A percentile compares a stretch with the other conserved stretches of the same genome.
Evolutionary conservation across 2,888 invertebrate genomes (phyloP).

Genomic region (Hemaris fuciformis): DNA sequence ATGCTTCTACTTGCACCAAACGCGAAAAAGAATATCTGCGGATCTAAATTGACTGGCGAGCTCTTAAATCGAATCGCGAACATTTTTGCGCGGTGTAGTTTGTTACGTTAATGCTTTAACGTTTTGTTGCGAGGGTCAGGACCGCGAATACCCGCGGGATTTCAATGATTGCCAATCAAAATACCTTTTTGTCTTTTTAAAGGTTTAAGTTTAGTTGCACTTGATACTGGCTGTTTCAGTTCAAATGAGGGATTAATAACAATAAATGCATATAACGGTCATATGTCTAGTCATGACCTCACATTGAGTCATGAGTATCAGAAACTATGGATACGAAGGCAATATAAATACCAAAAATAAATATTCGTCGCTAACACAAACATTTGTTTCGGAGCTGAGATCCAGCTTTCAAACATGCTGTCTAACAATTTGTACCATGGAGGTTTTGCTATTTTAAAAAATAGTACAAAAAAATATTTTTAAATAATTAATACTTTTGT

Average conservation of each 20-base stretch:
- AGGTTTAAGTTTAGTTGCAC: not conserved
- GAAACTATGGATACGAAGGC: too few species aligned
- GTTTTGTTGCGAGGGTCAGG: slow-evolving; percentile 1
- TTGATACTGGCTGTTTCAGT: not conserved
- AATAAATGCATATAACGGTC: too few species aligned
- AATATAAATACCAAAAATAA: too few species aligned
- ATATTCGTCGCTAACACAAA: too few species aligned
- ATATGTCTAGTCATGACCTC: too few species aligned
- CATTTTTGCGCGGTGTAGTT: slow-evolving; percentile 37
- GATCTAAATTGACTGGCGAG: slow-evolving; percentile 46
- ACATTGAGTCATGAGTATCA: too few species aligned
- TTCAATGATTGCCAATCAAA: slow-evolving; percentile 32
- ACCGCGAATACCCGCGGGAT: slow-evolving; percentile 29
- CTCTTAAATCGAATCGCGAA: slow-evolving; percentile 40
- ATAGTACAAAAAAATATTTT: too few species aligned
- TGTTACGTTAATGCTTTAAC: slow-evolving; percentile 39
- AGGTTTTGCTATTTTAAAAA: too few species aligned
- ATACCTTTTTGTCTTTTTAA: not conserved
- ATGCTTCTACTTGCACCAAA: not conserved
- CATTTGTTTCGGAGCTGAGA: too few species aligned
- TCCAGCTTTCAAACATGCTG: too few species aligned
- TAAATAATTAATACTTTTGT: too few species aligned
- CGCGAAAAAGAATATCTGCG: slow-evolving; percentile 23
- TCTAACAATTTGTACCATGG: too few species aligned
- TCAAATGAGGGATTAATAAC: not conserved